phyloP scores from a whole-genome alignment of 1,140 invertebrate genomes.

The Xylocopa sonorina region DNA sequence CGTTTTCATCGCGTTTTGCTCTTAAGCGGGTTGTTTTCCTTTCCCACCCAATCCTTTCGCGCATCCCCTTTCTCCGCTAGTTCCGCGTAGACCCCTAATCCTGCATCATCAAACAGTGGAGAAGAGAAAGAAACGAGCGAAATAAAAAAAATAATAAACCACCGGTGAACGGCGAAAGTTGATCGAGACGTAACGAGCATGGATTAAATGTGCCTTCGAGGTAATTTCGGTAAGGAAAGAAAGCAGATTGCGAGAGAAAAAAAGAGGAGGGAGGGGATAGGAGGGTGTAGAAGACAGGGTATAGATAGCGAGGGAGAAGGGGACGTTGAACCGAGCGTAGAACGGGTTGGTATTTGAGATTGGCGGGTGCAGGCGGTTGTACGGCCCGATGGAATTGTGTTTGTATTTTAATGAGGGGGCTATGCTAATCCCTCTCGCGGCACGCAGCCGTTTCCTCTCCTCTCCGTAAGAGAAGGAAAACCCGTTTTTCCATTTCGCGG shows the following conservation, averaged over 20 bases:
- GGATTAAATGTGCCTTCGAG: slow-evolving; percentile 78
- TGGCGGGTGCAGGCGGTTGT: slow-evolving; percentile 60
- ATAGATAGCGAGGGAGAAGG: slow-evolving; percentile 33
- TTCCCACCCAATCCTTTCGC: neutral
- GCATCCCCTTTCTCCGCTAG: neutral
- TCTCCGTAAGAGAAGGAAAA: slow-evolving; percentile 59
- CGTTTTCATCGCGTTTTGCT: slow-evolving; percentile 70
- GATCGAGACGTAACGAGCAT: slow-evolving; percentile 79
- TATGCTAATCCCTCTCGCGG: slow-evolving; percentile 77
- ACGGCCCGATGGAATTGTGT: slow-evolving; percentile 72
- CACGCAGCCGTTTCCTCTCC: slow-evolving; percentile 63
- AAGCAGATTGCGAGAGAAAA: neutral
- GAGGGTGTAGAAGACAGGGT: too few relatives aligned
- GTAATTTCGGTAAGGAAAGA: slow-evolving; percentile 4
- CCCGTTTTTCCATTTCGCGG: slow-evolving; percentile 72
- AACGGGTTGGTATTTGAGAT: slow-evolving; percentile 72
- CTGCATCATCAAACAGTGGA: too few relatives aligned
- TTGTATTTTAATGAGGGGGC: slow-evolving; percentile 79
- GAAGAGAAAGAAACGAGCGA: too few relatives aligned
- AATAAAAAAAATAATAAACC: slow-evolving; percentile 73
- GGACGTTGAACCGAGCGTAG: slow-evolving; percentile 55
- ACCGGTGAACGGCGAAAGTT: slow-evolving; percentile 69
- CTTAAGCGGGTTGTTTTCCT: slow-evolving; percentile 48
- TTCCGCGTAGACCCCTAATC: neutral
- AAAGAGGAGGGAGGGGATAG: slow-evolving; percentile 16